phyloP scores from a whole-genome alignment of 1,140 invertebrate species.

The Hypothenemus hampei region DNA sequence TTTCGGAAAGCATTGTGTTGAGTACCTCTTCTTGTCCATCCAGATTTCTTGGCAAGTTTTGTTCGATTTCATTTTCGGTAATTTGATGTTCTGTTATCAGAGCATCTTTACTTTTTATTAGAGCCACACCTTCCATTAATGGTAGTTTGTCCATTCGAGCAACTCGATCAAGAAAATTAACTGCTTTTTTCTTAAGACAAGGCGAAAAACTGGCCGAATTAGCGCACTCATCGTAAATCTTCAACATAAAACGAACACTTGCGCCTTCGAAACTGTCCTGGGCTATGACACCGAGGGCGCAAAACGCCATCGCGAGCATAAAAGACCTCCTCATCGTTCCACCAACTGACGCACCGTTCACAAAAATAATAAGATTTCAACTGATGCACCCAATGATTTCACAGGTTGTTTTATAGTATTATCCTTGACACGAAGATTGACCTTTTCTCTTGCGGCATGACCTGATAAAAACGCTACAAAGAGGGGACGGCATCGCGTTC shows the following conservation, averaged over 20 bases:
- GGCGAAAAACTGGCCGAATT: slow-evolving; percentile 57
- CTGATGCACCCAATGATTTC: slow-evolving; percentile 26
- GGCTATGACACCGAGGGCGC: slow-evolving; percentile 26
- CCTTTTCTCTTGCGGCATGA: slow-evolving; percentile 35
- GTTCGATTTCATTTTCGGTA: slow-evolving; percentile 62
- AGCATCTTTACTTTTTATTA: slow-evolving; percentile 54
- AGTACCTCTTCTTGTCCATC: slow-evolving; percentile 61
- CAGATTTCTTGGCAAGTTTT: slow-evolving; percentile 55
- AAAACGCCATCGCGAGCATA: slow-evolving; percentile 37
- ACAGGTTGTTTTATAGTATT: slow-evolving; percentile 37
- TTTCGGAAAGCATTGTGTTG: slow-evolving; percentile 64
- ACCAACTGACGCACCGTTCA: too few species aligned
- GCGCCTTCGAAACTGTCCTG: slow-evolving; percentile 43
- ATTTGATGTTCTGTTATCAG: slow-evolving; percentile 39
- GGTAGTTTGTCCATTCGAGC: slow-evolving; percentile 62
- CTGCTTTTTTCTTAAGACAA: slow-evolving; percentile 75
- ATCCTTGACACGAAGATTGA: slow-evolving; percentile 34
- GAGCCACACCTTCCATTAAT: slow-evolving; percentile 59
- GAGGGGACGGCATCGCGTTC: slow-evolving; percentile 17
- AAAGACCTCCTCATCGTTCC: slow-evolving; percentile 42
- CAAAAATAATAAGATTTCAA: slow-evolving; percentile 18
- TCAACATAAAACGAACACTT: slow-evolving; percentile 52
- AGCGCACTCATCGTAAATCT: slow-evolving; percentile 60
- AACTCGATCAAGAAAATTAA: slow-evolving; percentile 67
- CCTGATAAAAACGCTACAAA: slow-evolving; percentile 24